Base-by-base conservation (phyloP, 1,140 invertebrate species). In the Marisa cornuarietis region DNA sequence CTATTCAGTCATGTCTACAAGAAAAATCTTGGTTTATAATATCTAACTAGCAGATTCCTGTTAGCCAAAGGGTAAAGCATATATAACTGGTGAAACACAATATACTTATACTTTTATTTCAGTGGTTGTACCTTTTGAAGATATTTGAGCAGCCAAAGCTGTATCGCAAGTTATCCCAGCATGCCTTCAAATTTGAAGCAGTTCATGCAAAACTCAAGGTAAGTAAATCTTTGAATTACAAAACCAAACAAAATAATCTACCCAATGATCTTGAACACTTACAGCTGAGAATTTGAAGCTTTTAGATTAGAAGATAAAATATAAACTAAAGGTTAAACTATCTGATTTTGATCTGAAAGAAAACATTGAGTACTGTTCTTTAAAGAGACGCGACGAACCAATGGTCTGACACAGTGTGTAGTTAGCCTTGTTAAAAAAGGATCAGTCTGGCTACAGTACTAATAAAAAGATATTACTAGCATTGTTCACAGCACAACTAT, bases 121-220 rank as follows among this genome's bases (percentile, higher is more conserved):
- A 91, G 90, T 91, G 90, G 90, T 78, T 90, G 71, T 91, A 90
- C 68, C 79, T 91, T 49, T 78, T 90, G 83, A 90, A 91, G 82
- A 84, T 91, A n/a, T 91, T 91, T 87, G 90, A 90, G 78, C 84
- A 84, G 72, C 79, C 89, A 49, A 84, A 87, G 24, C 65, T 89
- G 69, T 89, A 86, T 68, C 83, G 82, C 62, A 86, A 84, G 77
- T 85, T 89, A 65, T 73, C 83, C 24, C 79, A 85, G 61, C 84
- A 84, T 42, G 85, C 84, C 26, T 62, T 62, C 9, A 86, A 86
- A 75, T 91, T 91, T 87, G 87, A 90, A 80, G 71, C 74, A 13
- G 81, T 90, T 69, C 87, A 91, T 78, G 83, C 79, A 52, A 89
- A 90, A 75, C 88, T 90, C 65, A 89, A 88, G 86, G 90, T 90